Evolutionary conservation across 2,888 invertebrate genomes (phyloP), one percentile per base, ranked within the genome.

Genomic region (Pseudolycoriella hygida): DNA sequence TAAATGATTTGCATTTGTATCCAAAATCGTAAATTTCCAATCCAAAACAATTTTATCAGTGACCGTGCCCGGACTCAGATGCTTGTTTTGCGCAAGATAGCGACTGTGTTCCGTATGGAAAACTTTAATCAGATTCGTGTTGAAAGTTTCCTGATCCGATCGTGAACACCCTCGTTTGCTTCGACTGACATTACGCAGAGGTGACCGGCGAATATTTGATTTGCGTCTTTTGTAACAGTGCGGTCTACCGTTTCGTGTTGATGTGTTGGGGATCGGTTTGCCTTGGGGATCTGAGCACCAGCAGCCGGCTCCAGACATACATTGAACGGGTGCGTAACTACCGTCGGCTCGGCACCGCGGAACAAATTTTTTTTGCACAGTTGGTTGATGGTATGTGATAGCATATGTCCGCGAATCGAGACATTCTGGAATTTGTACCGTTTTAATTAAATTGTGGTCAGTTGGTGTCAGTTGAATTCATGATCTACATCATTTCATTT

Each of bases 271-370:
- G 44, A 92, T 71, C 1, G 87, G 88, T 53, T 76, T 76, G 37
- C 93, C 93, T 52, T 80, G 76, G 12, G 78, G 75, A 1, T 85
- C 84, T 48, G 89, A 90, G 61, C 93, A 94, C 90, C 90, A 92
- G 67, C 92, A 93, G 58, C 75, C 76, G 2, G 84, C 79, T 46
- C 77, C 77, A 5, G 71, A 68, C 56, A 85, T 77, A 60, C 92
- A 93, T 67, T 93, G 93, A 47, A 87, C 78, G 10, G 84, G 75
- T 1, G 84, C 80, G 62, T 83, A 93, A 2, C 76, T 77, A 14
- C 93, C 92, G 59, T 90, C 89, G 3, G 72, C 69, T 45, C 82
- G 76, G 61, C 93, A 93, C 41, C 74, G 73, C 3, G 90, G 88
- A 49, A 81, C 74, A 58, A 82, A 80, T 46, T 67, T 67, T 1